phyloP scores from a whole-genome alignment of 1,140 invertebrate genomes.

The Galleria mellonella region DNA sequence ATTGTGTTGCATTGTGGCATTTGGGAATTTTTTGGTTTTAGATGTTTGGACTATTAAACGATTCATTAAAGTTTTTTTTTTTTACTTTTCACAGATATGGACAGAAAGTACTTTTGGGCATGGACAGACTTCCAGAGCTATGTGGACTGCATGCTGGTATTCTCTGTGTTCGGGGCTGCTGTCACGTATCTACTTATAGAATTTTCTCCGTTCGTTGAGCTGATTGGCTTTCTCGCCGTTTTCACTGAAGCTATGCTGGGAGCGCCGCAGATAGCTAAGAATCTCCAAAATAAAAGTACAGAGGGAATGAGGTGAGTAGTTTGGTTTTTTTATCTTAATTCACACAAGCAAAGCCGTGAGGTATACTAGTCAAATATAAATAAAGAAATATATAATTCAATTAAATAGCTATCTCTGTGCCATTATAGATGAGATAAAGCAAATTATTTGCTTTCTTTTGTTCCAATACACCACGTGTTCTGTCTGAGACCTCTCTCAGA shows the following conservation, averaged over 20 bases:
- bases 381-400: no score
- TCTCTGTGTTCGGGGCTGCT: conserved; percentile 87
- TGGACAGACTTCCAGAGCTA: conserved; percentile 99
- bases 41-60: no score
- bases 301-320: conserved; percentile 94
- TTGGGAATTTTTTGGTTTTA: not conserved
- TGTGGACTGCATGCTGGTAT: conserved; percentile 92
- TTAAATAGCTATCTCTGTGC: no score
- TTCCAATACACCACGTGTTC: no score
- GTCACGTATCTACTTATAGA: conserved; percentile 92
- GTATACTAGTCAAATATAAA: no score
- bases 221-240: conserved; percentile 93
- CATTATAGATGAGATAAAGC: no score
- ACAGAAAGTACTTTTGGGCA: conserved; percentile 95
- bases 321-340: not conserved
- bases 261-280: conserved; percentile 93
- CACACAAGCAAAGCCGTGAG: no score
- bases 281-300: conserved; percentile 92
- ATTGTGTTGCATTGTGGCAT: conserved; percentile 1
- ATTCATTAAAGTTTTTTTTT: conserved; percentile 5
- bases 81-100: conserved; percentile 87
- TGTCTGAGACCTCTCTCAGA: no score
- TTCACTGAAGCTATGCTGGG: conserved; percentile 98
- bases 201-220: conserved; percentile 88
- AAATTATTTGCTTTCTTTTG: no score